Evolutionary conservation across 2,888 invertebrate genomes (phyloP).

Genomic region (Epiblema foenella): DNA sequence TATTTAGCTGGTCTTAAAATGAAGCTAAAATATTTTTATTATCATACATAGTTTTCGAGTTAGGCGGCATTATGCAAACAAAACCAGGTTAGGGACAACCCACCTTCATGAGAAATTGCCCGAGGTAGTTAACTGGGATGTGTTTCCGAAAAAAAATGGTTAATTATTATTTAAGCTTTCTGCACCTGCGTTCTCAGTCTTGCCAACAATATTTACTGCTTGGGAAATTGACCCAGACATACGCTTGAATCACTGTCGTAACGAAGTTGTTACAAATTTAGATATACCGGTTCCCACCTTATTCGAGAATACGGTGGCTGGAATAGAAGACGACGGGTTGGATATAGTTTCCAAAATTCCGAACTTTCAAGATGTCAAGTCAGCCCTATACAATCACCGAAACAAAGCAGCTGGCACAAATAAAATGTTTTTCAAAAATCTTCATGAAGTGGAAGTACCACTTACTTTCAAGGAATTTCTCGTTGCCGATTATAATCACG

Average conservation of each 20-base stretch:
- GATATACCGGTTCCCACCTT: conserved; percentile 1
- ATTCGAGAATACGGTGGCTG: neutral
- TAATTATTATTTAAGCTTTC: too few species aligned
- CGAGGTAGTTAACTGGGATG: too few species aligned
- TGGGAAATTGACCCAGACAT: neutral
- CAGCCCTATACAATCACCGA: conserved; percentile 8
- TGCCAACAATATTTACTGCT: too few species aligned
- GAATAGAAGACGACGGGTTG: conserved; percentile 8
- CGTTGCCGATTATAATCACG: neutral
- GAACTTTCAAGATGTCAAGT: conserved; percentile 12
- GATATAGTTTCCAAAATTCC: neutral
- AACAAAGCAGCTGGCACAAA: conserved; percentile 10
- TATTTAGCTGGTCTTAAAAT: too few species aligned
- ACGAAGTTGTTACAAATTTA: conserved; percentile 1
- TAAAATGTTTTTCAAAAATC: neutral
- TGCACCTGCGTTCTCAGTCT: too few species aligned
- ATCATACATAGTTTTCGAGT: too few species aligned
- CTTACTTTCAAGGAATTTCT: neutral
- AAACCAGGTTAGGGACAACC: too few species aligned
- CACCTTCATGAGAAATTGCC: too few species aligned
- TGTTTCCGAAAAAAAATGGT: too few species aligned
- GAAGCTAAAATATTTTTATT: too few species aligned
- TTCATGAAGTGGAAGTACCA: neutral
- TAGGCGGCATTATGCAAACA: too few species aligned
- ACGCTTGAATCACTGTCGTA: neutral